Base-by-base conservation (phyloP, 2,888 invertebrate species). In the Morpho deidamia region DNA sequence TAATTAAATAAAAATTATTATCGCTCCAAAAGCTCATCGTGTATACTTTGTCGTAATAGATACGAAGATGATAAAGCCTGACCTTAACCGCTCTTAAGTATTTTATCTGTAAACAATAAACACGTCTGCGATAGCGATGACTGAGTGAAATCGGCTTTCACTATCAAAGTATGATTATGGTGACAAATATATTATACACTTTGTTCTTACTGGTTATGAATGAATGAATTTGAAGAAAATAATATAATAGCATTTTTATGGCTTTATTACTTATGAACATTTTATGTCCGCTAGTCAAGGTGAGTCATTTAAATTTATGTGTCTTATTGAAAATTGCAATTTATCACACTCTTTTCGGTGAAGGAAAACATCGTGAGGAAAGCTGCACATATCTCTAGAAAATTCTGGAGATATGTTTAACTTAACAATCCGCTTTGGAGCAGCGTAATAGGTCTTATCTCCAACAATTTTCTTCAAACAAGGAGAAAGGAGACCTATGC, bases 21-120 rank as follows among this genome's bases (percentile, higher is more conserved):
- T 59, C 53, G 51, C 44, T 48, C 45, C 42, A 44, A 59, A 59
- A 59, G 59, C 56, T 56, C 46, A 39, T 38, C 39, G 46, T 34
- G 44, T 56, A 46, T 39, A 52, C 46, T 58, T 52, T 52, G 56
- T 56, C 54, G 56, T 56, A 54, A 59, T 41, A 59, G 58, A 61
- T 59, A 61, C 55, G 39, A 47, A 33, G 7, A 44, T 70, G 81
- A 82, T 83, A 83, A 72, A 54, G 56, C 14, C 56, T 75, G 78
- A 77, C 83, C 82, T 83, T 80, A 77, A 81, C 80, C 80, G 67
- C 64, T 65, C 67, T 56, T 55, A 54, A 53, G 44, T 53, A 59
- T 60, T 60, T 69, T 79, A 79, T 76, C 76, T 71, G 71, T 70
- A 70, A 72, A 72, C 70, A 73, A 73, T 71, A 69, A 72, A 70